Evolutionary conservation across 2,113 vertebrate genomes (phyloP).

Genomic region (Rhadina sibilatrix): DNA sequence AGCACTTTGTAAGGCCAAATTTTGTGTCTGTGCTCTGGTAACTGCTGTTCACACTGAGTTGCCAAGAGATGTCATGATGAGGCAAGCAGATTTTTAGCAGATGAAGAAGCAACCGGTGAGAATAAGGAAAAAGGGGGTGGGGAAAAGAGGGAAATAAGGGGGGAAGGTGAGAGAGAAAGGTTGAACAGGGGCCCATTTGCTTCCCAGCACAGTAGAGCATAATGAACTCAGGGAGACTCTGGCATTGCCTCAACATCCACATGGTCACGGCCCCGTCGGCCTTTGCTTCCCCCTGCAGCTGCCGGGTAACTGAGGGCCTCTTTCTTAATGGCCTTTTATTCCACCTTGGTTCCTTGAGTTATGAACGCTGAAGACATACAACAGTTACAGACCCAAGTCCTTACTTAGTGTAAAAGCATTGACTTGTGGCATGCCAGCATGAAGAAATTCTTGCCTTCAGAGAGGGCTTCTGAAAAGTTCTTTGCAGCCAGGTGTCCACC

Average conservation of each 20-base stretch:
- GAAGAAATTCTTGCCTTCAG: not conserved
- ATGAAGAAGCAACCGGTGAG: not conserved
- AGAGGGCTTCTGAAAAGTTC: not conserved
- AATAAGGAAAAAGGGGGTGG: not conserved
- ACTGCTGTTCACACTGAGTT: not conserved
- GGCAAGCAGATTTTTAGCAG: not conserved
- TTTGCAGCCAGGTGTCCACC: not conserved
- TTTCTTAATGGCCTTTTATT: not conserved
- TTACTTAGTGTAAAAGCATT: not conserved
- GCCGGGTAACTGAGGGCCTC: fast-evolving
- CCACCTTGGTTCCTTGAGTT: not conserved
- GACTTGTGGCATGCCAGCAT: not conserved
- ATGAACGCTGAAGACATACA: not conserved
- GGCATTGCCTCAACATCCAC: not conserved
- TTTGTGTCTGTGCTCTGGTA: not conserved
- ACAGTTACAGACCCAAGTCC: not conserved
- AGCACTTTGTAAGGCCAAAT: not conserved
- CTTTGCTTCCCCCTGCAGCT: not conserved
- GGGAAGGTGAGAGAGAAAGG: not conserved
- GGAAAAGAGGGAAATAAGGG: not conserved
- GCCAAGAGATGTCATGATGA: not conserved
- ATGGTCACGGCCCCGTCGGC: not conserved
- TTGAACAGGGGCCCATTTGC: not conserved
- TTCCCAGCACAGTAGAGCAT: not conserved
- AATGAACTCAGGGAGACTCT: not conserved